Evolutionary conservation across 2,113 vertebrate species (phyloP).

Genomic region (Bambusicola thoracicus): DNA sequence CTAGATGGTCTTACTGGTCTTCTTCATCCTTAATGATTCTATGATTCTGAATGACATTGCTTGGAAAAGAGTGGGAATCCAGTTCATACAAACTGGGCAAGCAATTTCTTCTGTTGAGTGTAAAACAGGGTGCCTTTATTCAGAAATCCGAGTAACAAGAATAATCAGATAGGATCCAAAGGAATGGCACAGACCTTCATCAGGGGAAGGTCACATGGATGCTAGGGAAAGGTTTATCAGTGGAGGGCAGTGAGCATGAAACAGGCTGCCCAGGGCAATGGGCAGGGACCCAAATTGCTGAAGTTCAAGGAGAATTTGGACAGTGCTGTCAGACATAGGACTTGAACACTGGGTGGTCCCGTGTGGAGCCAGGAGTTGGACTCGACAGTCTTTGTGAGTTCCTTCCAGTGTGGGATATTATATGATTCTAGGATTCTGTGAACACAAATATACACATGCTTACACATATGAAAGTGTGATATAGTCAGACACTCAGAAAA

Average conservation of each 20-base stretch:
- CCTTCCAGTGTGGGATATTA: background rate
- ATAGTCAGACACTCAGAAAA: background rate
- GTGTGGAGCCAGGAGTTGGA: background rate
- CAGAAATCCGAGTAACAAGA: background rate
- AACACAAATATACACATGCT: background rate
- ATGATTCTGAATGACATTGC: background rate
- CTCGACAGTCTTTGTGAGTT: background rate
- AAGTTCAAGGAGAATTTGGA: background rate
- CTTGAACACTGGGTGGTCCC: background rate
- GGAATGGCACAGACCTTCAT: background rate
- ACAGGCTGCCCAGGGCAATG: background rate
- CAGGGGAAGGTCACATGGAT: background rate
- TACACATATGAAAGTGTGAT: background rate
- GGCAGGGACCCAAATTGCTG: background rate
- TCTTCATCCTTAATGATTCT: no score
- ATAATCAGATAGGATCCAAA: background rate
- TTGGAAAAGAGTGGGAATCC: background rate
- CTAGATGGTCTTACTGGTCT: no score
- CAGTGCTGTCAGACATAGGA: background rate
- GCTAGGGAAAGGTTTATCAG: background rate
- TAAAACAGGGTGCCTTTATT: background rate
- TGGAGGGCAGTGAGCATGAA: background rate
- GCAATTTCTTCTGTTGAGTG: background rate
- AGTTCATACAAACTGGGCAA: background rate
- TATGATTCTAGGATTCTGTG: background rate